Percentiles rank a stretch among this genome's conserved stretches.
These are phyloP conservation scores for Discoglossus pictus DNA, from an alignment of 2,797 vertebrate genomes.

Conservation along the genomic window DNA sequence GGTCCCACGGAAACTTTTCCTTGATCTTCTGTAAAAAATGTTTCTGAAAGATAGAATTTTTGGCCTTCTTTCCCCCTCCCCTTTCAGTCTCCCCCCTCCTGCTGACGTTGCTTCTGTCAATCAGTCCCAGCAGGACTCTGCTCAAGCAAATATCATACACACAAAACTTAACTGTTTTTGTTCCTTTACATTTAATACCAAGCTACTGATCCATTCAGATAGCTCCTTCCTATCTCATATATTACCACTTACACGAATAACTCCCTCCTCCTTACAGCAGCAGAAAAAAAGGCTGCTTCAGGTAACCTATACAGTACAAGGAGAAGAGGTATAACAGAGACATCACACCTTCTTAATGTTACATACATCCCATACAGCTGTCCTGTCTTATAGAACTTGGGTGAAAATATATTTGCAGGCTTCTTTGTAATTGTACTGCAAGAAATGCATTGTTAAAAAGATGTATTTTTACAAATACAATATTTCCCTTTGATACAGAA, in stretches of 20 bases:
- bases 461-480: too few species aligned
- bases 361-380: too few species aligned
- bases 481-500: too few species aligned
- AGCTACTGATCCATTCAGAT: constrained; percentile 23
- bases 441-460: too few species aligned
- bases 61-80: constrained; percentile 69
- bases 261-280: constrained; percentile 16
- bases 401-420: too few species aligned
- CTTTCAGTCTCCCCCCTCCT: constrained; percentile 62
- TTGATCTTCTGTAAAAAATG: constrained; percentile 67
- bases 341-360: too few species aligned
- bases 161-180: constrained; percentile 46
- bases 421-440: too few species aligned
- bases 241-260: constrained; percentile 13
- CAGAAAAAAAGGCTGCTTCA: too few species aligned
- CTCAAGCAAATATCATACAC: constrained; percentile 56
- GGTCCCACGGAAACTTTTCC: constrained; percentile 65
- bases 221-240: constrained; percentile 16
- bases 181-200: constrained; percentile 12
- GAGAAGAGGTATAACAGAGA: too few species aligned
- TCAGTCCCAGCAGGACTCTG: constrained; percentile 59
- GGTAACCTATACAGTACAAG: too few species aligned
- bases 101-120: constrained; percentile 81
- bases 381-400: too few species aligned
- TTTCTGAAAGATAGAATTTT: constrained; percentile 71